A percentile compares a stretch with the other conserved stretches of the same genome.
These are phyloP conservation scores for Drosophila equinoxialis DNA, from an alignment of 1,140 invertebrate species.

Conservation along the genomic window DNA sequence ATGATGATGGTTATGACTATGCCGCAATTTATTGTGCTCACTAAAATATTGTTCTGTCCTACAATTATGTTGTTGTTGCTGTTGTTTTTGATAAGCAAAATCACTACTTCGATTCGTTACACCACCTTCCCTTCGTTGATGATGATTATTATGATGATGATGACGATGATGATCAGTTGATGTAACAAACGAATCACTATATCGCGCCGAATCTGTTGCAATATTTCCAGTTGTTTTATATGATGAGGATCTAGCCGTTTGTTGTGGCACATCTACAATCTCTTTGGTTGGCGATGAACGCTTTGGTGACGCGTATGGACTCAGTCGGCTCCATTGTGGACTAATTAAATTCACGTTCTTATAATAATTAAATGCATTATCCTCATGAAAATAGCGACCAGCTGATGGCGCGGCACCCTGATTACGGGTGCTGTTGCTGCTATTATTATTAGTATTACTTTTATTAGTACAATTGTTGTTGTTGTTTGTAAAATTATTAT, in stretches of 20 bases:
- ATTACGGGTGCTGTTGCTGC: slow-evolving; percentile 11
- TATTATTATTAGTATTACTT: slow-evolving; percentile 42
- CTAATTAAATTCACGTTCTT: slow-evolving; percentile 36
- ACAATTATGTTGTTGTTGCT: background rate
- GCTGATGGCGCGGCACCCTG: slow-evolving; percentile 15
- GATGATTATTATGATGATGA: background rate
- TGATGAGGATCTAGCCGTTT: slow-evolving; percentile 18
- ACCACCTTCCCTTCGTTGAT: background rate
- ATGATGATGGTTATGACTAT: slow-evolving; percentile 22
- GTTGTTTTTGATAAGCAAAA: slow-evolving; percentile 33
- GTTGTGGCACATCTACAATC: background rate
- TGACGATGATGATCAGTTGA: slow-evolving; percentile 1
- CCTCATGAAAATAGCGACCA: slow-evolving; percentile 46
- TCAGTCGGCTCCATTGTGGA: slow-evolving; percentile 38
- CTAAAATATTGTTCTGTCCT: slow-evolving; percentile 34
- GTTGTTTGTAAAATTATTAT: slow-evolving; percentile 46
- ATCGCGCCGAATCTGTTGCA: slow-evolving; percentile 29
- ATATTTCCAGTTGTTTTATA: slow-evolving; percentile 40
- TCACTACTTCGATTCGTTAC: slow-evolving; percentile 43
- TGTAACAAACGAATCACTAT: slow-evolving; percentile 32
- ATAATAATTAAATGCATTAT: slow-evolving; percentile 65
- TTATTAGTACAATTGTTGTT: slow-evolving; percentile 47
- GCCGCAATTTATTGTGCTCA: slow-evolving; percentile 28
- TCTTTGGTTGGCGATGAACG: slow-evolving; percentile 42
- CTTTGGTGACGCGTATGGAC: slow-evolving; percentile 28